Evolutionary conservation across 2,888 invertebrate species (phyloP).

Genomic region (Leucoma salicis): DNA sequence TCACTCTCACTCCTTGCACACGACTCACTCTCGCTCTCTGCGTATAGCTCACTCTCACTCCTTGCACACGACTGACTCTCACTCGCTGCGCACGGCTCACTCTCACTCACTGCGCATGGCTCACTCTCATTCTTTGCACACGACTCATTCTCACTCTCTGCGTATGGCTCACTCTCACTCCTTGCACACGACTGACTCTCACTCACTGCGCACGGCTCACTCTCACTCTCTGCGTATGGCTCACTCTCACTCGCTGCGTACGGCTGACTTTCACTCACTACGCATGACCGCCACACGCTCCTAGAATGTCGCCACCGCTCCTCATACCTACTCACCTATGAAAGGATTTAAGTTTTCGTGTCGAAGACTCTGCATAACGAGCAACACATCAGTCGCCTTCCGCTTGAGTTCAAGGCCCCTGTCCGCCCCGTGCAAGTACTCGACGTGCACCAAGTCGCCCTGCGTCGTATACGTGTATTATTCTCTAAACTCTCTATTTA

Average conservation of each 20-base stretch:
- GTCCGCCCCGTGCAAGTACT: constrained; percentile 48
- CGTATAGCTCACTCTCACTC: no score
- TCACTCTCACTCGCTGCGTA: no score
- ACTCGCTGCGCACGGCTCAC: constrained; percentile 92
- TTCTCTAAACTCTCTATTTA: no score
- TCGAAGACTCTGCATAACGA: constrained; percentile 90
- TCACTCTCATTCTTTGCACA: constrained; percentile 87
- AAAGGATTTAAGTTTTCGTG: constrained; percentile 96
- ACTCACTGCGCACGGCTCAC: no score
- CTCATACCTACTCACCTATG: constrained; percentile 85
- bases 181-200: no score
- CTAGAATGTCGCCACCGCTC: no score
- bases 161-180: no score
- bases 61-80: no score
- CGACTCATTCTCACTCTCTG: not conserved
- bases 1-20: no score
- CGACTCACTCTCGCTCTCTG: no score
- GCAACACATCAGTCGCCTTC: constrained; percentile 89
- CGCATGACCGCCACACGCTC: constrained; percentile 90
- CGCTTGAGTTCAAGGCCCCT: constrained; percentile 88
- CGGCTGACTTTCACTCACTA: constrained; percentile 94
- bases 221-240: no score
- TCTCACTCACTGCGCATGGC: constrained; percentile 93
- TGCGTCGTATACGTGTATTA: no score
- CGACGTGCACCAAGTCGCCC: constrained; percentile 90